Percentiles rank a stretch among this genome's conserved stretches.
These are phyloP conservation scores for Neodiprion lecontei DNA, from an alignment of 1,140 invertebrate species.

Conservation along the genomic window DNA sequence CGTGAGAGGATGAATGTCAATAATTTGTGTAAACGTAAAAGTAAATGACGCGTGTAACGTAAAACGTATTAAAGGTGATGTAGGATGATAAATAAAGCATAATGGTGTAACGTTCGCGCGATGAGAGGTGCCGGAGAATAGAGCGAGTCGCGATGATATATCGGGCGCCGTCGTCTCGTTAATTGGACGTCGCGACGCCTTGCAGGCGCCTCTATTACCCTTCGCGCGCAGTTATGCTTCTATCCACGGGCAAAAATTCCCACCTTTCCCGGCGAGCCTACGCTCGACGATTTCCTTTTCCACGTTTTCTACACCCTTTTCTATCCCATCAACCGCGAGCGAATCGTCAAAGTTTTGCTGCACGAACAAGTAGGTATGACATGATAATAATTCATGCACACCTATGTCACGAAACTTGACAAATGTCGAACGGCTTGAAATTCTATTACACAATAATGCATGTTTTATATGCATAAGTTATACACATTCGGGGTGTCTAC, in stretches of 20 bases:
- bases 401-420: too few relatives aligned
- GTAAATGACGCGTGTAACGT: not conserved
- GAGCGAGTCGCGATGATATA: slow-evolving; percentile 18
- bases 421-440: too few relatives aligned
- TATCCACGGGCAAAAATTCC: not conserved
- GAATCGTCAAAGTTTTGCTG: too few relatives aligned
- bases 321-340: too few relatives aligned
- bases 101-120: not conserved
- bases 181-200: slow-evolving; percentile 34
- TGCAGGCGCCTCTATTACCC: slow-evolving; percentile 16
- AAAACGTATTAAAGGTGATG: not conserved
- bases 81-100: slow-evolving; percentile 4
- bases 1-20: not conserved
- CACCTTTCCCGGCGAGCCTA: too few relatives aligned
- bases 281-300: too few relatives aligned
- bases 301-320: too few relatives aligned
- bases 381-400: too few relatives aligned
- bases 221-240: not conserved
- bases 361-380: too few relatives aligned
- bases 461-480: too few relatives aligned
- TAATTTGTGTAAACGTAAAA: slow-evolving; percentile 3
- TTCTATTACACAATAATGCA: too few relatives aligned
- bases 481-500: too few relatives aligned
- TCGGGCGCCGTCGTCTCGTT: slow-evolving; percentile 31
- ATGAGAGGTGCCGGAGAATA: not conserved